Evolutionary conservation across 2,113 vertebrate species (phyloP).

Genomic region (Grallaria varia): DNA sequence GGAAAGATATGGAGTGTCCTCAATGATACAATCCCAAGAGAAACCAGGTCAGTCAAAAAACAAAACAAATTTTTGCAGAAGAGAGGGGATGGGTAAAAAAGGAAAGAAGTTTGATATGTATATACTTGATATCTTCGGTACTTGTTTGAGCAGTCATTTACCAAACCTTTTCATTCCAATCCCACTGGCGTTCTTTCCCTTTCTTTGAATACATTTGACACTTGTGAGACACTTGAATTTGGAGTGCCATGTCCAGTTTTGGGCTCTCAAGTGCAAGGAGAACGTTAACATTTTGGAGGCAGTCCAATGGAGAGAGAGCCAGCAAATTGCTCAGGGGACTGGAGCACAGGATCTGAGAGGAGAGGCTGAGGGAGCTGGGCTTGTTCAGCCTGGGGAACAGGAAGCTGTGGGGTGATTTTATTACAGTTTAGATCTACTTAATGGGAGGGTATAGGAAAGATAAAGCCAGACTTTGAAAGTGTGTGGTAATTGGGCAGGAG

Average conservation of each 20-base stretch:
- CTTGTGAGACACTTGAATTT: neutral
- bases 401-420: neutral
- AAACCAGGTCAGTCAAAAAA: constrained; percentile 89
- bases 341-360: neutral
- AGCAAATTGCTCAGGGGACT: neutral
- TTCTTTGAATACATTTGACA: neutral
- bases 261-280: neutral
- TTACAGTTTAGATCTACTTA: neutral
- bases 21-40: constrained; percentile 93
- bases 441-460: neutral
- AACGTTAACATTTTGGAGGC: neutral
- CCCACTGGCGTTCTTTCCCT: neutral
- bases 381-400: neutral
- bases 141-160: neutral
- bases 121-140: neutral
- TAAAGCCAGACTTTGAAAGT: neutral
- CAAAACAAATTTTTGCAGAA: neutral
- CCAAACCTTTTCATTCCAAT: neutral
- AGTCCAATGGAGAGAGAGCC: neutral
- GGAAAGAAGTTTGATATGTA: neutral
- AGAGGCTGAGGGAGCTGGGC: neutral
- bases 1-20: constrained; percentile 88
- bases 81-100: fast-evolving
- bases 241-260: neutral
- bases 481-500: neutral